phyloP scores from a whole-genome alignment of 2,113 vertebrate genomes.

The Donacobius atricapilla region DNA sequence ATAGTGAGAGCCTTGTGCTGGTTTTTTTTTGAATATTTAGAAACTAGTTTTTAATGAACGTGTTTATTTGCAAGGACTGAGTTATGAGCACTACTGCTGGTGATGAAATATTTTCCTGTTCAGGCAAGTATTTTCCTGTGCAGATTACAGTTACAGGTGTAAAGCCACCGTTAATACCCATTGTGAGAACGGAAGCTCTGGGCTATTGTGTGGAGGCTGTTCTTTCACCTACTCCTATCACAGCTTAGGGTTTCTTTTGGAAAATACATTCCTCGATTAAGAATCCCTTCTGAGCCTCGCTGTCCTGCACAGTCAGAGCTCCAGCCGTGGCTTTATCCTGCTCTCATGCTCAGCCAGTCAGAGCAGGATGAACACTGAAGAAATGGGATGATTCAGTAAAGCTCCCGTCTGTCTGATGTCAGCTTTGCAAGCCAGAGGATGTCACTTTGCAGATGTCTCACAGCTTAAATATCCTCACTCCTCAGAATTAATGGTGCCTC shows the following conservation, averaged over 20 bases:
- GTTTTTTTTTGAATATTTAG: neutral
- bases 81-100: neutral
- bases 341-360: rapidly evolving
- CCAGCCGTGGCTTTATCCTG: neutral
- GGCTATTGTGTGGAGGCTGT: neutral
- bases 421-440: neutral
- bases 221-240: neutral
- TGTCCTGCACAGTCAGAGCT: neutral
- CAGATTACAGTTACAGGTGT: neutral
- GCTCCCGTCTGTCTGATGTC: neutral
- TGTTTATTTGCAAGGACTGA: neutral
- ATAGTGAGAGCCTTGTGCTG: neutral
- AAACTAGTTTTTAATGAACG: neutral
- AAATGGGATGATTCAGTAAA: neutral
- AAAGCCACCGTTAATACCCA: neutral
- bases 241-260: neutral
- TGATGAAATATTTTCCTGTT: neutral
- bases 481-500: neutral
- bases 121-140: neutral
- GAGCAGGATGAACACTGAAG: neutral
- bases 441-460: neutral
- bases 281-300: neutral
- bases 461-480: neutral
- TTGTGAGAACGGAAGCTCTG: neutral
- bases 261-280: neutral